Base-by-base conservation (phyloP, 2,888 invertebrate species). In the Ornithoptera alexandrae region DNA sequence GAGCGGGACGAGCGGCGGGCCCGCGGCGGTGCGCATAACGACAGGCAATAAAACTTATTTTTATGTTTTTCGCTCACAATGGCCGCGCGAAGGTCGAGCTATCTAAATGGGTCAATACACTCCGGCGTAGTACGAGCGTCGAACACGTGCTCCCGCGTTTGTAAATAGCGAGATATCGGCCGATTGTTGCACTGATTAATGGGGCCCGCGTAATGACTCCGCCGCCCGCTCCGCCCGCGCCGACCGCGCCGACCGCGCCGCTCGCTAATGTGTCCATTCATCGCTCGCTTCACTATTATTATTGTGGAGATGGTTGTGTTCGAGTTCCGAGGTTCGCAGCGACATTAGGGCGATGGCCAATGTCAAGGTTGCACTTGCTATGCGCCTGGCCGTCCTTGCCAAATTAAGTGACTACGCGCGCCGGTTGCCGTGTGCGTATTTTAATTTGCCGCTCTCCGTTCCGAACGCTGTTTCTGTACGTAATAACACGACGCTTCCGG, bases 61-160 rank as follows among this genome's bases (percentile, higher is more conserved):
- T 92, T 92, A 92, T 92, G 92, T 92, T 92, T 92, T 92, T 91
- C 92, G 92, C 92, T 92, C 89, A 92, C 92, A 92, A 92, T 92
- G 91, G 90, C 90, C 91, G 92, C 90, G 90, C 89, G 92, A 92
- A 92, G 92, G 92, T 92, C 92, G 92, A 90, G 89, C 90, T 92
- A 92, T 92, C 92, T 92, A 92, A 92, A 92, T 92, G 91, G 92
- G 92, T 92, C 92, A 92, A 92, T 92, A 92, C 92, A 91, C 92
- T 90, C 90, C 79, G 85, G 18, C 87, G 92, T 91, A 91, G 87
- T 92, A 91, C 92, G 92, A 87, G 88, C 90, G 83, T 83, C 77
- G 88, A 89, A 86, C 92, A 91, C 91, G 91, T 91, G 92, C 90
- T 90, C 90, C 88, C 89, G 88, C 91, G 92, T 89, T 92, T 92